These are phyloP conservation scores for Nephrotoma flavescens DNA, from an alignment of 2,888 invertebrate genomes.

Conservation along the genomic window DNA sequence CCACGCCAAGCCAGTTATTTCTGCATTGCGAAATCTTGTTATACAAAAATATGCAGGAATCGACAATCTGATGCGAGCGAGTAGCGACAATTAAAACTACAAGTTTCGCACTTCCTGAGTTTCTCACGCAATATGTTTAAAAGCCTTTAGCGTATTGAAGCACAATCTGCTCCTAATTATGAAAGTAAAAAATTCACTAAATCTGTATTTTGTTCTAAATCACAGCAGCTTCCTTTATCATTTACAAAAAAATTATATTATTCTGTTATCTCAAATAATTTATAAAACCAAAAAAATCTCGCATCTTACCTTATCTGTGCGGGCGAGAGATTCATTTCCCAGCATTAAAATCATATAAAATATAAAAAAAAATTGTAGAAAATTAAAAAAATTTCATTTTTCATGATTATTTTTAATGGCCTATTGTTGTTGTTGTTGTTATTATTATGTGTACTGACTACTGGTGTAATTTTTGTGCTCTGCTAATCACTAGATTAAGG, in stretches of 20 bases:
- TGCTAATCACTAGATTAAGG: neutral
- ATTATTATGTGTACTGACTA: neutral
- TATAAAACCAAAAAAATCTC: neutral
- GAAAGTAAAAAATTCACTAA: too few relatives aligned
- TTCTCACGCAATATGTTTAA: too few relatives aligned
- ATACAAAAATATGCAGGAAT: too few relatives aligned
- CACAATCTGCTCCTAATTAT: too few relatives aligned
- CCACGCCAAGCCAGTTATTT: too few relatives aligned
- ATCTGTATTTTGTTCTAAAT: neutral
- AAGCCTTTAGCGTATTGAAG: too few relatives aligned
- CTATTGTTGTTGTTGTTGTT: neutral
- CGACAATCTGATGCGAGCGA: too few relatives aligned
- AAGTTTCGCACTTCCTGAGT: too few relatives aligned
- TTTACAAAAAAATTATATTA: neutral
- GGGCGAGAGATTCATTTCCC: neutral
- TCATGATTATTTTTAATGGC: neutral
- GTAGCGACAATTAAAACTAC: too few relatives aligned
- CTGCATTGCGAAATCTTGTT: too few relatives aligned
- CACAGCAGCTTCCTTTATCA: neutral
- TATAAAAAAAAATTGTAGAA: neutral
- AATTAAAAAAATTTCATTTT: neutral
- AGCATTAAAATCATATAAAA: neutral
- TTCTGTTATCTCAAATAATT: neutral
- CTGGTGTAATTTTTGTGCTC: neutral
- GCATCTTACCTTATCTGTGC: neutral